Percentiles rank a stretch among this genome's conserved stretches.
Conservation (phyloP, 2,113 vertebrate genomes). For the Entelurus aequoreus region DNA sequence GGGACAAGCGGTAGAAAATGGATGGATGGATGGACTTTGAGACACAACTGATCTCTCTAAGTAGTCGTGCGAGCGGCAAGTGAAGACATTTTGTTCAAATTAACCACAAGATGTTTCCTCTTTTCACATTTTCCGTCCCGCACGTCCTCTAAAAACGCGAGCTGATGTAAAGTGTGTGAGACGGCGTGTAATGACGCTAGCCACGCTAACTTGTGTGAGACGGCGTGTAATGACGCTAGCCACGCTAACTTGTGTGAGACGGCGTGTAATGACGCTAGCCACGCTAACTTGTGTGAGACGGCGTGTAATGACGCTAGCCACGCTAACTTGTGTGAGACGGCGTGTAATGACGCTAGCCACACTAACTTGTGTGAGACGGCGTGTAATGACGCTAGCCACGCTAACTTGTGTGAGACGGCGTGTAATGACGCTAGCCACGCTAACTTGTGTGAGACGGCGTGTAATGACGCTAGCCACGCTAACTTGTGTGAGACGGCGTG, state of each 20-base stretch:
- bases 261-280: conserved; percentile 48
- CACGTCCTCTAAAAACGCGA: background rate
- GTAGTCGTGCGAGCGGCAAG: too few species aligned
- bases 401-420: conserved; percentile 43
- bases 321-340: conserved; percentile 46
- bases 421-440: conserved; percentile 50
- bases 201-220: conserved; percentile 41
- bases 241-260: conserved; percentile 42
- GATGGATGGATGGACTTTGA: too few species aligned
- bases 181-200: conserved; percentile 52
- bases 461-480: conserved; percentile 50
- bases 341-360: conserved; percentile 47
- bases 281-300: conserved; percentile 45
- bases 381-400: conserved; percentile 48
- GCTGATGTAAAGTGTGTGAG: conserved; percentile 31
- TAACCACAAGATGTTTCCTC: too few species aligned
- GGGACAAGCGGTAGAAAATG: too few species aligned
- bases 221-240: conserved; percentile 49
- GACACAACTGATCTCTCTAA: too few species aligned
- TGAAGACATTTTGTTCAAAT: too few species aligned
- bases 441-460: conserved; percentile 43
- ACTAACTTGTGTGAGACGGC: conserved; percentile 45
- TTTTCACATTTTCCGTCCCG: too few species aligned
- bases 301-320: conserved; percentile 48
- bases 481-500: conserved; percentile 41